phyloP scores from a whole-genome alignment of 1,140 invertebrate genomes.

The Arion vulgaris region DNA sequence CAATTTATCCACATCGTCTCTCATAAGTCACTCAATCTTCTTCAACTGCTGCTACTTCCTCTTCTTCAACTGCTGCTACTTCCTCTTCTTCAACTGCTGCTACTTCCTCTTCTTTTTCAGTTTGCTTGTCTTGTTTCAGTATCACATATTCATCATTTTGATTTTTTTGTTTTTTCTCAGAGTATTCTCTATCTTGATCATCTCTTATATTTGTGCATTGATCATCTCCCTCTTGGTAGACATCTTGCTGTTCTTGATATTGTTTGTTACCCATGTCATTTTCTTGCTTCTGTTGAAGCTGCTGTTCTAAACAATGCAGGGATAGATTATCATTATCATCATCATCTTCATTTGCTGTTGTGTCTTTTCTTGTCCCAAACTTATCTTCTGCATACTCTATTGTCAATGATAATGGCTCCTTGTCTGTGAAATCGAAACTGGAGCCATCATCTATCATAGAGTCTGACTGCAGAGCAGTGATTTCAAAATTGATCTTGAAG shows the following conservation, averaged over 20 bases:
- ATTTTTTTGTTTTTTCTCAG: too few relatives aligned
- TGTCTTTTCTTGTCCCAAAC: background rate
- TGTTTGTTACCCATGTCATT: too few relatives aligned
- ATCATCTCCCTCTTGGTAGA: too few relatives aligned
- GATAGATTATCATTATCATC: too few relatives aligned
- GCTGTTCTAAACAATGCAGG: too few relatives aligned
- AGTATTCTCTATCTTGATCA: too few relatives aligned
- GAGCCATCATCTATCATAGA: slow-evolving; percentile 17
- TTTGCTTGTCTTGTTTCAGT: too few relatives aligned
- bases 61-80: slow-evolving; percentile 12
- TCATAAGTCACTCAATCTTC: background rate
- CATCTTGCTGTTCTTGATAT: too few relatives aligned
- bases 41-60: slow-evolving; percentile 17
- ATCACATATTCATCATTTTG: too few relatives aligned
- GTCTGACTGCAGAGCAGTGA: background rate
- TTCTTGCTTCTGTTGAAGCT: too few relatives aligned
- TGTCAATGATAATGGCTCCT: slow-evolving; percentile 18
- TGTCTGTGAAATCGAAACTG: slow-evolving; percentile 25
- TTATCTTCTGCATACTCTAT: slow-evolving; percentile 10
- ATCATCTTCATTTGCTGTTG: background rate
- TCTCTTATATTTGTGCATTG: too few relatives aligned
- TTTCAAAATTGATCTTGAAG: background rate
- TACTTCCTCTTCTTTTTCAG: slow-evolving; percentile 17
- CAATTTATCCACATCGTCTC: background rate
- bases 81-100: slow-evolving; percentile 25